Conservation (phyloP, 2,797 vertebrate genomes). For the Sebastes variabilis region DNA sequence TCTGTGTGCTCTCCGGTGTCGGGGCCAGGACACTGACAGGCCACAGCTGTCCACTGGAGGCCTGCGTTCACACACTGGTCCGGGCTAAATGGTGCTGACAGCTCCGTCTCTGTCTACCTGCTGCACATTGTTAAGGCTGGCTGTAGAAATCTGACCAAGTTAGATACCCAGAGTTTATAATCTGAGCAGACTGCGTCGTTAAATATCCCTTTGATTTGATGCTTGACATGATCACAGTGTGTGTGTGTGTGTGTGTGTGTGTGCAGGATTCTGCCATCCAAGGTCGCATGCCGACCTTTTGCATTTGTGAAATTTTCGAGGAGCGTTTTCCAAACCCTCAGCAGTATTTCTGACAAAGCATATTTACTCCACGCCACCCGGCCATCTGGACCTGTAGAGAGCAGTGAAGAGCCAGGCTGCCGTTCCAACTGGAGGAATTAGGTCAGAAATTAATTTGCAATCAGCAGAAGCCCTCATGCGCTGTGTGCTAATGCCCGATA, state of each 20-base stretch:
- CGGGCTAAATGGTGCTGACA: constrained; percentile 56
- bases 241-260: background rate
- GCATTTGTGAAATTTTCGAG: constrained; percentile 7
- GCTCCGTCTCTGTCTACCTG: constrained; percentile 49
- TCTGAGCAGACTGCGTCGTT: background rate
- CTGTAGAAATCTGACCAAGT: constrained; percentile 42
- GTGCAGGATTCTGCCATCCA: constrained; percentile 4
- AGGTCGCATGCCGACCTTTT: constrained; percentile 30
- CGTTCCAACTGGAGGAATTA: constrained; percentile 66
- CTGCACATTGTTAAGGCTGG: constrained; percentile 50
- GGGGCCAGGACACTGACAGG: constrained; percentile 55
- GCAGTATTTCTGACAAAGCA: constrained; percentile 43
- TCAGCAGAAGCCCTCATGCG: constrained; percentile 44
- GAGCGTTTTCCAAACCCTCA: constrained; percentile 15
- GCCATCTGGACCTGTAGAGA: constrained; percentile 73
- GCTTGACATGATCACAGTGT: constrained; percentile 7
- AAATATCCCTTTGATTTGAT: constrained; percentile 18
- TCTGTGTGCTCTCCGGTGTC: constrained; percentile 58
- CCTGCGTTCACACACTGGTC: constrained; percentile 36
- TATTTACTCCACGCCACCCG: constrained; percentile 58
- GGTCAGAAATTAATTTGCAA: constrained; percentile 75
- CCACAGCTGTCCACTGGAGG: constrained; percentile 68
- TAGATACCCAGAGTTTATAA: background rate
- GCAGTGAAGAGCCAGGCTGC: constrained; percentile 49
- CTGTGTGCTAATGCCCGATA: constrained; percentile 34